A percentile compares a stretch with the other conserved stretches of the same genome.
Evolutionary conservation across 1,140 invertebrate species (phyloP).

Genomic region (Drosophila sproati): DNA sequence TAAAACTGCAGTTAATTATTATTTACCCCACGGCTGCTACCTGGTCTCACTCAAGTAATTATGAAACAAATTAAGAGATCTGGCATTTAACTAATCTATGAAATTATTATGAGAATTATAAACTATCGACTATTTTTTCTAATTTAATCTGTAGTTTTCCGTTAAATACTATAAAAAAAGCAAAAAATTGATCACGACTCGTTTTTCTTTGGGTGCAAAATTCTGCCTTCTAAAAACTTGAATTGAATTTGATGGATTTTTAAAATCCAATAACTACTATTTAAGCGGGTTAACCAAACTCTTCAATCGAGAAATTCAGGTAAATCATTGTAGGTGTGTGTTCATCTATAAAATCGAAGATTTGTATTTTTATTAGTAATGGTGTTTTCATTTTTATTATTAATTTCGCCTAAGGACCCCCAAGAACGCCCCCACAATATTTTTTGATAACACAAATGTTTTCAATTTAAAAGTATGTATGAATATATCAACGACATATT

Average conservation of each 20-base stretch:
- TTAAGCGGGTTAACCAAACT: no score
- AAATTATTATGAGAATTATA: conserved; percentile 9
- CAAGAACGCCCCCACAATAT: conserved; percentile 31
- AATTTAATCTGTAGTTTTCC: conserved; percentile 4
- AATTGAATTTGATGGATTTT: no score
- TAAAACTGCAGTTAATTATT: conserved; percentile 27
- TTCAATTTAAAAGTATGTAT: conserved; percentile 11
- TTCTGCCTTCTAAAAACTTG: no score
- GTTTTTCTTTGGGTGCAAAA: not conserved
- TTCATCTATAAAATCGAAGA: not conserved
- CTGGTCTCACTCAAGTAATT: conserved; percentile 2
- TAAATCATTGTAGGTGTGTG: no score
- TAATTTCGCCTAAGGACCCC: conserved; percentile 46
- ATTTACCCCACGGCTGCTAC: not conserved
- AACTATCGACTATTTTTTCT: not conserved
- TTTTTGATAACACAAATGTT: conserved; percentile 34
- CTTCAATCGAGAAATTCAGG: no score
- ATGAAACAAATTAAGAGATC: not conserved
- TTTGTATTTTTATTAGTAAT: conserved; percentile 58
- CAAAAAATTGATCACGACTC: conserved; percentile 2
- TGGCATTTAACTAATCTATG: conserved; percentile 8
- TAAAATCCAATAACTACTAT: no score
- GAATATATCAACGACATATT: conserved; percentile 48
- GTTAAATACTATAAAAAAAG: conserved; percentile 30
- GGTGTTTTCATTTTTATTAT: conserved; percentile 39